These are phyloP conservation scores for Endotricha flammealis DNA, from an alignment of 2,888 invertebrate species.

Conservation along the genomic window DNA sequence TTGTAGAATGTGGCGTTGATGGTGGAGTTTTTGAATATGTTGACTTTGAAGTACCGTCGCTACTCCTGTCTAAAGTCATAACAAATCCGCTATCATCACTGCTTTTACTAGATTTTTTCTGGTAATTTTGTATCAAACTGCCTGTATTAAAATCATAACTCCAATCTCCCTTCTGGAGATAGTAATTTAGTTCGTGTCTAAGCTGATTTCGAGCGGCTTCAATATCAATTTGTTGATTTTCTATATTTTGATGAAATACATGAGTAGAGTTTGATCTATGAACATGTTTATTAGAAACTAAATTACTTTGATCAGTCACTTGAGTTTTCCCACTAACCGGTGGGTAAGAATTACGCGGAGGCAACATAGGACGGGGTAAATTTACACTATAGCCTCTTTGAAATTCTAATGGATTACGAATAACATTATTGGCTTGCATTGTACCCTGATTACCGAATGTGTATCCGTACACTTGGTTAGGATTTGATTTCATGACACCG, in stretches of 20 bases:
- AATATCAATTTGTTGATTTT: slow-evolving; percentile 59
- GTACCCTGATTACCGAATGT: slow-evolving; percentile 77
- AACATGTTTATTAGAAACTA: slow-evolving; percentile 74
- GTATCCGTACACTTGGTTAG: slow-evolving; percentile 72
- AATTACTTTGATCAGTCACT: slow-evolving; percentile 70
- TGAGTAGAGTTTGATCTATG: slow-evolving; percentile 81
- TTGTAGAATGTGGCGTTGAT: slow-evolving; percentile 66
- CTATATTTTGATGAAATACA: slow-evolving; percentile 69
- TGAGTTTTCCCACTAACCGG: slow-evolving; percentile 77
- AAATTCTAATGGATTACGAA: slow-evolving; percentile 77
- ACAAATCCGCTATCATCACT: slow-evolving; percentile 74
- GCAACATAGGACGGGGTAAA: slow-evolving; percentile 78
- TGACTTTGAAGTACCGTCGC: slow-evolving; percentile 70
- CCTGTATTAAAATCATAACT: slow-evolving; percentile 72
- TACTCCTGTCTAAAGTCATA: slow-evolving; percentile 72
- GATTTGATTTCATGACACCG: slow-evolving; percentile 56
- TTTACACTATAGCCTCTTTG: slow-evolving; percentile 77
- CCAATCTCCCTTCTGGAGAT: slow-evolving; percentile 73
- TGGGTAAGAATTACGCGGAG: slow-evolving; percentile 81
- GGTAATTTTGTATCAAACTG: slow-evolving; percentile 70
- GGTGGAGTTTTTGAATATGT: slow-evolving; percentile 72
- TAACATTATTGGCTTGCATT: slow-evolving; percentile 67
- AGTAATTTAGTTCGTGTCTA: slow-evolving; percentile 68
- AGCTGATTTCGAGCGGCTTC: slow-evolving; percentile 69
- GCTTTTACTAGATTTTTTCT: slow-evolving; percentile 72